These are phyloP conservation scores for Drosophila ficusphila DNA, from an alignment of 1,140 invertebrate species.

Conservation along the genomic window DNA sequence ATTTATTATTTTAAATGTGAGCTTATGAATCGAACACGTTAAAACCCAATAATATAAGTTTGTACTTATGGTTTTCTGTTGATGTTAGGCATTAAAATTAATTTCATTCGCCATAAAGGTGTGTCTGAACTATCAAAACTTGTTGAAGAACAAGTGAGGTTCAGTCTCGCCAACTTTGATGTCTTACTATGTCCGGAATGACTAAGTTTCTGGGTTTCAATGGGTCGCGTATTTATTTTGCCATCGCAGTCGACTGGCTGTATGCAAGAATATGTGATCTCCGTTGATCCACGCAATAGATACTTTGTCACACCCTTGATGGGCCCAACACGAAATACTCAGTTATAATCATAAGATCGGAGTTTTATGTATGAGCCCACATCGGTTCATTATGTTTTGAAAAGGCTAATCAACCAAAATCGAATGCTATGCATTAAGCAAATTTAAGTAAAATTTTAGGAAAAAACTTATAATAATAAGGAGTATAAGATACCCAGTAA, in stretches of 20 bases:
- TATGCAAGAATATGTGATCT: constrained; percentile 11
- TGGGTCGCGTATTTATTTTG: not conserved
- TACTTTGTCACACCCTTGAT: constrained; percentile 32
- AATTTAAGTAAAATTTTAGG: not conserved
- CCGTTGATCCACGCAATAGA: constrained; percentile 13
- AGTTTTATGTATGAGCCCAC: constrained; percentile 3
- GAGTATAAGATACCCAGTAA: too few relatives aligned
- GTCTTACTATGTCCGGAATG: not conserved
- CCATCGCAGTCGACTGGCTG: not conserved
- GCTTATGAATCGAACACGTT: too few relatives aligned
- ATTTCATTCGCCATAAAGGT: constrained; percentile 11
- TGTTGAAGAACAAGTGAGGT: constrained; percentile 4
- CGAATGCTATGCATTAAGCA: constrained; percentile 1
- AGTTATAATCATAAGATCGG: constrained; percentile 1
- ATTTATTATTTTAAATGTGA: too few relatives aligned
- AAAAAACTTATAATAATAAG: not conserved
- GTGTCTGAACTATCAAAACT: constrained; percentile 19
- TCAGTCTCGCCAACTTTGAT: not conserved
- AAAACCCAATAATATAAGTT: not conserved
- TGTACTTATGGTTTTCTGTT: constrained; percentile 15
- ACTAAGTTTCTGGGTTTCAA: not conserved
- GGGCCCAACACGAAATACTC: constrained; percentile 3
- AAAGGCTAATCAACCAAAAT: constrained; percentile 11
- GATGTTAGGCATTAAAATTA: constrained; percentile 4
- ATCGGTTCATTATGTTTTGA: constrained; percentile 3